Evolutionary conservation across 2,888 invertebrate genomes (phyloP).

Genomic region (Halocaridina rubra): DNA sequence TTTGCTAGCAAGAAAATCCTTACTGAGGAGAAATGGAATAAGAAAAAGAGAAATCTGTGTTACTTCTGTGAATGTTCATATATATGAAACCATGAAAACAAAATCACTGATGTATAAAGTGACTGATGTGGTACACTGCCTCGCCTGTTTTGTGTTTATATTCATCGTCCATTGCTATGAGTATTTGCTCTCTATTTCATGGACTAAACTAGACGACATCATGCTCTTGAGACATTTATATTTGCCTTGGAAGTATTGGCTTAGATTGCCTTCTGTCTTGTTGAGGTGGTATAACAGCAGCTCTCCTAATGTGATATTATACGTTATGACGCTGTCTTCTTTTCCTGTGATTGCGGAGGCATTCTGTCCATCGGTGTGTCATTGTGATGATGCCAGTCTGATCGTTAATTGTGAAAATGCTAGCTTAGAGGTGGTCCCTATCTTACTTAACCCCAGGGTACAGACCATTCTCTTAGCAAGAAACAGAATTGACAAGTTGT

Average conservation of each 20-base stretch:
- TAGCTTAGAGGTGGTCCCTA: constrained; percentile 85
- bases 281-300: too few relatives aligned
- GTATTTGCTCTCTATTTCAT: background rate
- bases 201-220: background rate
- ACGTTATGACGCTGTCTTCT: constrained; percentile 51
- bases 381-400: constrained; percentile 84
- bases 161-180: background rate
- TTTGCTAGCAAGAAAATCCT: background rate
- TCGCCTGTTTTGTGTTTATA: background rate
- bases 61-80: too few relatives aligned
- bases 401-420: constrained; percentile 83
- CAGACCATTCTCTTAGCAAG: constrained; percentile 80
- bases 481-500: constrained; percentile 83
- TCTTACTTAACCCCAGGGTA: constrained; percentile 82
- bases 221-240: background rate
- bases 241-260: background rate
- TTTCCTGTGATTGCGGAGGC: constrained; percentile 72
- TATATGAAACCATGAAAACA: too few relatives aligned
- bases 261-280: too few relatives aligned
- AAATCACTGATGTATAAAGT: background rate
- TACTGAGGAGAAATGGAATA: background rate
- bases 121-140: background rate
- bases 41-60: background rate
- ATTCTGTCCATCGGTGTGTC: constrained; percentile 84
- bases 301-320: constrained; percentile 19